Evolutionary conservation across 2,113 vertebrate species (phyloP).

Genomic region (Amphilophus citrinellus): DNA sequence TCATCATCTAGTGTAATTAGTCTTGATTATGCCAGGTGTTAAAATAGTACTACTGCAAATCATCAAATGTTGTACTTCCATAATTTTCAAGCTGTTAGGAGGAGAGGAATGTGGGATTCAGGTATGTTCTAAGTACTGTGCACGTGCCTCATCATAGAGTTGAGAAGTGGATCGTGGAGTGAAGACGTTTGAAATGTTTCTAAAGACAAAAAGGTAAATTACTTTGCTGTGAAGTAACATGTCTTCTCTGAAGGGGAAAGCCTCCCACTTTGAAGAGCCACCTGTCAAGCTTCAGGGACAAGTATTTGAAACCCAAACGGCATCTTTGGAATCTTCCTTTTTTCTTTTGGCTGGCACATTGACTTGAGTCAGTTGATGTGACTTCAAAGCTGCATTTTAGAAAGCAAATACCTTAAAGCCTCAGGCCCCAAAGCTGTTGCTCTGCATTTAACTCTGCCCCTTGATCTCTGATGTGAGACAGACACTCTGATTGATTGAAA

Average conservation of each 20-base stretch:
- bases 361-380: background rate
- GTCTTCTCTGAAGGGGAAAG: background rate
- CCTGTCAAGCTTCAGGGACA: background rate
- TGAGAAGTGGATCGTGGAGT: background rate
- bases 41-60: background rate
- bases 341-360: background rate
- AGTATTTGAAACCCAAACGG: background rate
- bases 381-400: conserved; percentile 1
- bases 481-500: background rate
- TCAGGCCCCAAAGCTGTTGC: background rate
- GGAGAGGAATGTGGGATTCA: background rate
- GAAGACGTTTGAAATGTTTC: background rate
- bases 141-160: background rate
- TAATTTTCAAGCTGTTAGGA: background rate
- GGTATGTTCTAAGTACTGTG: background rate
- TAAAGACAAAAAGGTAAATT: background rate
- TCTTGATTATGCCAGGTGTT: background rate
- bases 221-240: background rate
- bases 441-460: background rate
- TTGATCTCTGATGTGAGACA: conserved; percentile 1
- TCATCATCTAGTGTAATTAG: background rate
- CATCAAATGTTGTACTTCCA: background rate
- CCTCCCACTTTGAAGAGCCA: conserved; percentile 4
- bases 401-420: background rate
- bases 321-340: background rate